phyloP scores from a whole-genome alignment of 2,113 vertebrate species.

The Poeciliopsis occidentalis region DNA sequence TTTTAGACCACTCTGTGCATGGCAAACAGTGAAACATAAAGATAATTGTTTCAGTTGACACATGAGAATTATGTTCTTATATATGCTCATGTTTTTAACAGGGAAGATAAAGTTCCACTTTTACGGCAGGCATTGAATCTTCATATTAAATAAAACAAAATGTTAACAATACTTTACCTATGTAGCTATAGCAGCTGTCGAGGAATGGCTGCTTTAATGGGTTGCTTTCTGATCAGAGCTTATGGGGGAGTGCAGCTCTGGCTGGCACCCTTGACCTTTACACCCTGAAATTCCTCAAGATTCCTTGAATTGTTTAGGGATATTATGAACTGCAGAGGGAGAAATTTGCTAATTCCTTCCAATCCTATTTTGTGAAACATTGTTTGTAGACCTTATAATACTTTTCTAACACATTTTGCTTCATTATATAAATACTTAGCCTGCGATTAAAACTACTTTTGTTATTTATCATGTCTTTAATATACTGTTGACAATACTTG shows the following conservation, averaged over 20 bases:
- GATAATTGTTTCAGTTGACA: conserved; percentile 6
- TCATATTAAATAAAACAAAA: background rate
- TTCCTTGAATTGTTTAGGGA: background rate
- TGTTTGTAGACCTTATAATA: background rate
- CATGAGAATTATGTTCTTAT: background rate
- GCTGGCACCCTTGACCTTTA: background rate
- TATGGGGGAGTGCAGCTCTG: background rate
- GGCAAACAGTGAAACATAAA: conserved; percentile 1
- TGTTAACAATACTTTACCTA: background rate
- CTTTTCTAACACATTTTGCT: background rate
- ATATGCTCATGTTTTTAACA: too few species aligned
- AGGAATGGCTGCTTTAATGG: background rate
- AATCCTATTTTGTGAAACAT: background rate
- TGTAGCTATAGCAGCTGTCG: background rate
- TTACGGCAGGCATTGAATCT: background rate
- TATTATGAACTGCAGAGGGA: background rate
- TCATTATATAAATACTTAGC: background rate
- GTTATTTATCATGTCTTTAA: background rate
- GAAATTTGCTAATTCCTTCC: background rate
- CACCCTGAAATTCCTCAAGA: background rate
- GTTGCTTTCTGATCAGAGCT: background rate
- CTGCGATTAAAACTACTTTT: background rate
- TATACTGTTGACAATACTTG: background rate
- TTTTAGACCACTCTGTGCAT: conserved; percentile 10
- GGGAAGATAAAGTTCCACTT: too few species aligned